phyloP scores from a whole-genome alignment of 1,140 invertebrate genomes.

The Apis cerana region DNA sequence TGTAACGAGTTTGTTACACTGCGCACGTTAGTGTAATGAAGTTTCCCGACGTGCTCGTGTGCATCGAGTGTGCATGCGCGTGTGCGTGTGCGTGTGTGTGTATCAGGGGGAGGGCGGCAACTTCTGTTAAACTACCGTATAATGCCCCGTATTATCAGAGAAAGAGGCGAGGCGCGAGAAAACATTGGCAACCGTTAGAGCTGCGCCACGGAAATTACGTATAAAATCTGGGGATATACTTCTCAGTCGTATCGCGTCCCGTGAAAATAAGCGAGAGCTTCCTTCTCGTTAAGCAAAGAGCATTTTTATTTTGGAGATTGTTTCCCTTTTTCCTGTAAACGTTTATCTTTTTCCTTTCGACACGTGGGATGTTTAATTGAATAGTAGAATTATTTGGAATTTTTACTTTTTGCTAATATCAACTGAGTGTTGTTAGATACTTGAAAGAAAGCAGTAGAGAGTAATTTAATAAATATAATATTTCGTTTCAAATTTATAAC shows the following conservation, averaged over 20 bases:
- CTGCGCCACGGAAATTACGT: too few relatives aligned
- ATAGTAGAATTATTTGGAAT: too few relatives aligned
- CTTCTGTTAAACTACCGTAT: slow-evolving; percentile 25
- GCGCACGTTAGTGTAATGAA: slow-evolving; percentile 38
- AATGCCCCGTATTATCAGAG: slow-evolving; percentile 13
- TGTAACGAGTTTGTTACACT: slow-evolving; percentile 39
- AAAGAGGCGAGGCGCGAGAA: neutral
- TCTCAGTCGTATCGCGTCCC: neutral
- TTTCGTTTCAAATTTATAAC: too few relatives aligned
- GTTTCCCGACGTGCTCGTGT: slow-evolving; percentile 9
- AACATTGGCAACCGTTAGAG: neutral
- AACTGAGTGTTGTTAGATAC: too few relatives aligned
- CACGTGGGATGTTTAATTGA: too few relatives aligned
- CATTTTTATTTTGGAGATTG: too few relatives aligned
- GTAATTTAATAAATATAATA: too few relatives aligned
- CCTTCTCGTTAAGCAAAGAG: too few relatives aligned
- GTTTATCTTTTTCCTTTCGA: too few relatives aligned
- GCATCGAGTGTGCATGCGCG: neutral
- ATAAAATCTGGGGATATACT: neutral
- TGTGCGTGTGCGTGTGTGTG: neutral
- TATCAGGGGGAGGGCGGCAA: neutral
- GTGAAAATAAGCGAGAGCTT: neutral
- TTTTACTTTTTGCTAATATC: too few relatives aligned
- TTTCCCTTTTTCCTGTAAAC: too few relatives aligned
- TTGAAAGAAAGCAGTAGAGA: too few relatives aligned